Evolutionary conservation across 2,113 vertebrate genomes (phyloP).

Genomic region (Antechinus stuartii): DNA sequence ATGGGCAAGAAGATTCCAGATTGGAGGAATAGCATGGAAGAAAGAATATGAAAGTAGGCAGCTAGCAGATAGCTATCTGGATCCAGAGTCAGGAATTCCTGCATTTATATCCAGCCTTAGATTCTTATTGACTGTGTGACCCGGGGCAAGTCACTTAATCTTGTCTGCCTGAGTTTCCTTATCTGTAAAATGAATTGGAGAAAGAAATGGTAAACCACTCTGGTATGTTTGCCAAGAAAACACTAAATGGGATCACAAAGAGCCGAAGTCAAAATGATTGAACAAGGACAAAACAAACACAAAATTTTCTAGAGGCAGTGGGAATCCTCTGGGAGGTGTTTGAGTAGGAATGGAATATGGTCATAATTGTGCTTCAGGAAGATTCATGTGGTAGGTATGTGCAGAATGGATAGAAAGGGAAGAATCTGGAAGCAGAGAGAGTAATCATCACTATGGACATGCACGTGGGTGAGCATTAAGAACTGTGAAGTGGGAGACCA

Average conservation of each 20-base stretch:
- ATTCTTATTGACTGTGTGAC: background rate
- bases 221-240: background rate
- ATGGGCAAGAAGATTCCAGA: background rate
- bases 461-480: background rate
- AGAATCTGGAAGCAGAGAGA: background rate
- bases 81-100: background rate
- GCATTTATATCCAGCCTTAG: background rate
- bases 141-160: background rate
- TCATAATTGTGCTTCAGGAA: background rate
- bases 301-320: background rate
- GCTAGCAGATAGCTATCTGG: background rate
- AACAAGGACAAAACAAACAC: background rate
- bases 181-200: background rate
- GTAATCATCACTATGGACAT: background rate
- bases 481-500: background rate
- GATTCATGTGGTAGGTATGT: background rate
- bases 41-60: background rate
- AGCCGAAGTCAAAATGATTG: background rate
- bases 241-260: background rate
- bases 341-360: background rate
- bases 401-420: background rate
- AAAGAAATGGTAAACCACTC: background rate
- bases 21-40: background rate
- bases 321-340: background rate
- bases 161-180: background rate